Conservation (phyloP, 2,888 invertebrate genomes). For the Diplolepis rosae region DNA sequence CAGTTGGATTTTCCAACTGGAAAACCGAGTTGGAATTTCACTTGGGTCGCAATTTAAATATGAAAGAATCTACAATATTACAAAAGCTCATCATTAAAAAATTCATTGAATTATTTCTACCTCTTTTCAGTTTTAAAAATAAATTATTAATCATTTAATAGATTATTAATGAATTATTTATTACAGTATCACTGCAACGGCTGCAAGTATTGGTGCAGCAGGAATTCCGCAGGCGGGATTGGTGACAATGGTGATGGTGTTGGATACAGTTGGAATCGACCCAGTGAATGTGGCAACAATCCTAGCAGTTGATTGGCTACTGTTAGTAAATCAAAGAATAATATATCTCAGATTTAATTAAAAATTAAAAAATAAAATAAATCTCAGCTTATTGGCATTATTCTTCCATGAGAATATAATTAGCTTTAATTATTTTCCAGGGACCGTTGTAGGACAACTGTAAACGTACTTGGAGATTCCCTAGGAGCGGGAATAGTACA, state of each 20-base stretch:
- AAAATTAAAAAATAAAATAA: no score
- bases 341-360: background rate
- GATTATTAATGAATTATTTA: no score
- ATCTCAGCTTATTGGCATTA: no score
- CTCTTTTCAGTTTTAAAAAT: slow-evolving; percentile 8
- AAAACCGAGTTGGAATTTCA: no score
- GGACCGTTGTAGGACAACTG: slow-evolving; percentile 76
- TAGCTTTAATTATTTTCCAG: slow-evolving; percentile 58
- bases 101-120: background rate
- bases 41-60: no score
- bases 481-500: slow-evolving; percentile 82
- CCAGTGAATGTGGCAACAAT: slow-evolving; percentile 81
- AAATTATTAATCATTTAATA: no score
- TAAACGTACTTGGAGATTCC: slow-evolving; percentile 83
- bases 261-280: slow-evolving; percentile 82
- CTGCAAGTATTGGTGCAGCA: slow-evolving; percentile 87
- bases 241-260: slow-evolving; percentile 86
- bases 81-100: no score
- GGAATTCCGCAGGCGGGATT: slow-evolving; percentile 86
- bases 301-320: slow-evolving; percentile 82
- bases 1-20: no score
- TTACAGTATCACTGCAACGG: slow-evolving; percentile 84
- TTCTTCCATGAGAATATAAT: background rate
- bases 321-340: slow-evolving; percentile 75
- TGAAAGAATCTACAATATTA: no score